A percentile compares a stretch with the other conserved stretches of the same genome.
Evolutionary conservation across 2,113 vertebrate species (phyloP).

Genomic region (Zosterops hypoxanthus): DNA sequence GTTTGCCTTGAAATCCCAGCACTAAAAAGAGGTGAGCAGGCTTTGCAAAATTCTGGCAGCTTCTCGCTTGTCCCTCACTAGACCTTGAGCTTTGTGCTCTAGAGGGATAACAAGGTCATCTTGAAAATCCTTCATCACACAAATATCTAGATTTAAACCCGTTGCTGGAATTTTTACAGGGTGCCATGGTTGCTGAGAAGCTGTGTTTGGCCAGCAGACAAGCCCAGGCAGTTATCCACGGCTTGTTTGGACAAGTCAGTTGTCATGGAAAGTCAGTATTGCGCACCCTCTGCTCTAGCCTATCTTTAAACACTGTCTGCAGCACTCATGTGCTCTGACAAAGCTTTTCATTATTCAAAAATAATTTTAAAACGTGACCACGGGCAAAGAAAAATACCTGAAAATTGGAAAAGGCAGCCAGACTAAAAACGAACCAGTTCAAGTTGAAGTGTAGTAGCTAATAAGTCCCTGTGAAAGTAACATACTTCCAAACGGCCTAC

Average conservation of each 20-base stretch:
- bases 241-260: slow-evolving; percentile 46
- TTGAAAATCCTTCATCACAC: background rate
- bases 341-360: background rate
- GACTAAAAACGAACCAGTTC: background rate
- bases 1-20: background rate
- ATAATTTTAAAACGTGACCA: background rate
- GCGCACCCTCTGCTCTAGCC: background rate
- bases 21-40: background rate
- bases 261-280: slow-evolving; percentile 46
- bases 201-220: background rate
- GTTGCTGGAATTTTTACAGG: slow-evolving; percentile 34
- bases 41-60: background rate
- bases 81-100: slow-evolving; percentile 27
- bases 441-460: background rate
- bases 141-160: background rate
- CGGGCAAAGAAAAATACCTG: background rate
- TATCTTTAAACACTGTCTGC: background rate
- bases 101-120: background rate
- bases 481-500: background rate
- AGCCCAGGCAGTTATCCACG: slow-evolving; percentile 40
- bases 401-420: background rate
- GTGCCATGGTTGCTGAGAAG: background rate
- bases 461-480: background rate
- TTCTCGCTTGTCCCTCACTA: background rate
- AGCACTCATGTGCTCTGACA: background rate